These are phyloP conservation scores for Notolabrus celidotus DNA, from an alignment of 2,797 vertebrate species.

Conservation along the genomic window DNA sequence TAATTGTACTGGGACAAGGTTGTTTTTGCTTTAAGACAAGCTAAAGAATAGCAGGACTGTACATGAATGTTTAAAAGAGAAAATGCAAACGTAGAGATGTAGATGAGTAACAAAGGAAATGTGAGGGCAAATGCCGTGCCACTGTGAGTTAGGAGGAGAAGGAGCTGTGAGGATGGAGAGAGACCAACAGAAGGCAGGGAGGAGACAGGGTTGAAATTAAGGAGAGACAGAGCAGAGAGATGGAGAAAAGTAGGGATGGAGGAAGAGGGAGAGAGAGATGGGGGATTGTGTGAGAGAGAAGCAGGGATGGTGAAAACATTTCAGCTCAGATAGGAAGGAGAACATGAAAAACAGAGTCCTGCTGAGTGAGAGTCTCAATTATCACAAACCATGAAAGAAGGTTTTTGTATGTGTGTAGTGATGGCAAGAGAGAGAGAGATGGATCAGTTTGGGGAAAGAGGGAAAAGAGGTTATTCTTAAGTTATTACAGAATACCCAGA, in stretches of 20 bases:
- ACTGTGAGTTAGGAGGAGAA: slow-evolving; percentile 3
- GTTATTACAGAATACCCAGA: neutral
- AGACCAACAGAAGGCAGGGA: slow-evolving; percentile 16
- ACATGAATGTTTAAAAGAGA: neutral
- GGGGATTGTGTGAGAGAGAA: slow-evolving; percentile 5
- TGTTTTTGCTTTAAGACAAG: neutral
- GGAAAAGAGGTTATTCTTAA: neutral
- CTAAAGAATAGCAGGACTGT: neutral
- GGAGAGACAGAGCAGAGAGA: neutral
- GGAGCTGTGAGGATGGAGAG: slow-evolving; percentile 19
- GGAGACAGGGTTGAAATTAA: slow-evolving; percentile 36
- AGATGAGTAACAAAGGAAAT: neutral
- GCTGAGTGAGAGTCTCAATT: slow-evolving; percentile 48
- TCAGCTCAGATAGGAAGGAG: slow-evolving; percentile 36
- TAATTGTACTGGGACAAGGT: neutral
- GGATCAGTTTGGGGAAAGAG: too few species aligned
- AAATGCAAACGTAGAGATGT: too few species aligned
- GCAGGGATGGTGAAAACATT: slow-evolving; percentile 26
- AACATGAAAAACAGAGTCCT: slow-evolving; percentile 32
- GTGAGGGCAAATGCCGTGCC: neutral
- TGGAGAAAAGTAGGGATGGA: too few species aligned
- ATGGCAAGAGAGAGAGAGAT: neutral
- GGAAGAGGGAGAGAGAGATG: slow-evolving; percentile 1
- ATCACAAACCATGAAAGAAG: neutral
- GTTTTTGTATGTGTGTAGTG: slow-evolving; percentile 4